Evolutionary conservation across 2,113 vertebrate species (phyloP), one percentile per base, ranked within the genome.

Genomic region (Myodes glareolus): DNA sequence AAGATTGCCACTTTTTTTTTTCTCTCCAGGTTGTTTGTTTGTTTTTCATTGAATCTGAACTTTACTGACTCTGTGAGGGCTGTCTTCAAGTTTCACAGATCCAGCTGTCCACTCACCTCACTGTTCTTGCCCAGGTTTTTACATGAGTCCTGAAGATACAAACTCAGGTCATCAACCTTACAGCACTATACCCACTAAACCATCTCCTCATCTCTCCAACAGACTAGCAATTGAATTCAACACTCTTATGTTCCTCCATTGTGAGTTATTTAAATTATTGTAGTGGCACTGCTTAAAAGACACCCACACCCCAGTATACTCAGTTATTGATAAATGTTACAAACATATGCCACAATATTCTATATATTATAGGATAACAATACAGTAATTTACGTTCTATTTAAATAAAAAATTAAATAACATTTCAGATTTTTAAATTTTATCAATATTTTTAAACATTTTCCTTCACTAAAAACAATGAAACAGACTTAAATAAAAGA

Each of bases 341-440:
- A 91, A 9, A 86, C 27, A 70, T 63, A 91, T 52, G 47, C 47
- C 63, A 90, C 42, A 67, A 78, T 45, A 76, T 47, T 63, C 88
- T 17, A 95, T 72, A 75, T 65, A 93, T 65, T 65, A 65, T 19
- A 65, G 4, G 16, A 13, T 45, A 63, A 1, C 47, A 95, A 93
- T 5, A 8, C 25, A 94, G 12, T 70, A 95, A 36, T 39, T 89
- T 52, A 58, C 36, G 19, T 17, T 58, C 55, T 58, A 96, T 55
- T 92, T 92, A 78, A 85, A 93, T 90, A 21, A 17, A 93, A 50
- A 68, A 47, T 68, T 58, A 78, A 91, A 67, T 52, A 72, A 29
- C 3, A 91, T 65, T 95, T 58, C 19, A 90, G 2, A 96, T 70
- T 91, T 96, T 77, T 92, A 63, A 90, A 77, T 81, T 50, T 90